phyloP scores from a whole-genome alignment of 2,888 invertebrate genomes.

The Noctua comes region DNA sequence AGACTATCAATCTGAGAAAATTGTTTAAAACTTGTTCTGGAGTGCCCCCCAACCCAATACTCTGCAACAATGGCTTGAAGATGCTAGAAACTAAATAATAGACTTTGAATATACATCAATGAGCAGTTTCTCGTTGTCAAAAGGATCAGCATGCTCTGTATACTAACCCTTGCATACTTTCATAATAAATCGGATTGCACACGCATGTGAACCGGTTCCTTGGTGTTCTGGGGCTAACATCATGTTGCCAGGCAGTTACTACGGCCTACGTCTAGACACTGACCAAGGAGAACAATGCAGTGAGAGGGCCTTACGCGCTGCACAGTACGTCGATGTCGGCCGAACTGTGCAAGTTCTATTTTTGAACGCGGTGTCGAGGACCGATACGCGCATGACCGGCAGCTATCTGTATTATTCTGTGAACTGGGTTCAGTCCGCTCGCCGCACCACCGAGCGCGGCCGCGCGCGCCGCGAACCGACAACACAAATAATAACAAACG shows the following conservation, averaged over 20 bases:
- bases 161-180: slow-evolving; percentile 41
- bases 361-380: slow-evolving; percentile 79
- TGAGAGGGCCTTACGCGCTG: slow-evolving; percentile 66
- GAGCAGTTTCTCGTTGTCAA: background rate
- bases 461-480: slow-evolving; percentile 84
- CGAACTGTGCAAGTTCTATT: slow-evolving; percentile 81
- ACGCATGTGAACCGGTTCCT: slow-evolving; percentile 53
- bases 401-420: slow-evolving; percentile 73
- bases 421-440: slow-evolving; percentile 80
- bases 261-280: slow-evolving; percentile 59
- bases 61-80: background rate
- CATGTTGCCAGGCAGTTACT: slow-evolving; percentile 44
- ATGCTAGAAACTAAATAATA: background rate
- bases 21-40: background rate
- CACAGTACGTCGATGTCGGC: slow-evolving; percentile 63
- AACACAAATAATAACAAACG: slow-evolving; percentile 73
- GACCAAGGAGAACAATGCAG: slow-evolving; percentile 72
- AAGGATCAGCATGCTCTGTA: slow-evolving; percentile 15
- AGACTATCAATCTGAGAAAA: background rate
- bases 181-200: slow-evolving; percentile 33
- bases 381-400: slow-evolving; percentile 86
- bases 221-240: slow-evolving; percentile 32
- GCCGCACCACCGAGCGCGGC: slow-evolving; percentile 86
- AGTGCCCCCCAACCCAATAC: rapidly evolving
- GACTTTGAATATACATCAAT: background rate